These are phyloP conservation scores for Phyllostomus discolor DNA, from an alignment of 2,113 vertebrate species.

Conservation along the genomic window DNA sequence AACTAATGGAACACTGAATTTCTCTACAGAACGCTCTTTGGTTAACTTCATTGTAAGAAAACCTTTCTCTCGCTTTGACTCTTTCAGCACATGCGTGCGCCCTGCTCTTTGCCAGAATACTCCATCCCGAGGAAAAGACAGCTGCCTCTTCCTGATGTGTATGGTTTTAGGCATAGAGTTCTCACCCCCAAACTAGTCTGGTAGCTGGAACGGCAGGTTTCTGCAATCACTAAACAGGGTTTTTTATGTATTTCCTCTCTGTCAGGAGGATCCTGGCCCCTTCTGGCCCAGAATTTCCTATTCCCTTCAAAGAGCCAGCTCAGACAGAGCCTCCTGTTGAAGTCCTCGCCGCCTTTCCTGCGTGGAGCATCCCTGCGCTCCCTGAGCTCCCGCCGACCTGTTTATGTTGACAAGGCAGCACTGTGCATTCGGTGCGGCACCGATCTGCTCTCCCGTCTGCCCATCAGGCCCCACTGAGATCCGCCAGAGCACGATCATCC, in stretches of 20 bases:
- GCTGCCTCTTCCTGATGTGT: background rate
- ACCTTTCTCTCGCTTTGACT: background rate
- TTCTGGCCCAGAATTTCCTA: background rate
- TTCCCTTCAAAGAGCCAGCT: background rate
- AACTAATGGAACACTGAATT: background rate
- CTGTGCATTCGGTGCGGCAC: rapidly evolving
- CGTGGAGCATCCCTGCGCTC: background rate
- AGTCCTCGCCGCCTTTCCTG: background rate
- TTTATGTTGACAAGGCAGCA: background rate
- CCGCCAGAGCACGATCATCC: background rate
- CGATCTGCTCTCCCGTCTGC: background rate
- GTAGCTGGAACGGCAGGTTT: background rate
- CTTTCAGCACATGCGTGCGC: background rate
- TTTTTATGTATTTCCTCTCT: background rate
- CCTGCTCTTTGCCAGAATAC: rapidly evolving
- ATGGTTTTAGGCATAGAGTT: background rate
- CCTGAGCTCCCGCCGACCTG: rapidly evolving
- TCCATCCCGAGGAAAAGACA: background rate
- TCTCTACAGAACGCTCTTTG: background rate
- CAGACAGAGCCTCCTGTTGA: background rate
- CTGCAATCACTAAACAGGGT: background rate
- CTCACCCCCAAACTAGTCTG: background rate
- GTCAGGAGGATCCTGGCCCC: background rate
- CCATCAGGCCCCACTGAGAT: background rate
- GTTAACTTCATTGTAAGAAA: background rate